Evolutionary conservation across 2,888 invertebrate species (phyloP).

Genomic region (Lypha dubia): DNA sequence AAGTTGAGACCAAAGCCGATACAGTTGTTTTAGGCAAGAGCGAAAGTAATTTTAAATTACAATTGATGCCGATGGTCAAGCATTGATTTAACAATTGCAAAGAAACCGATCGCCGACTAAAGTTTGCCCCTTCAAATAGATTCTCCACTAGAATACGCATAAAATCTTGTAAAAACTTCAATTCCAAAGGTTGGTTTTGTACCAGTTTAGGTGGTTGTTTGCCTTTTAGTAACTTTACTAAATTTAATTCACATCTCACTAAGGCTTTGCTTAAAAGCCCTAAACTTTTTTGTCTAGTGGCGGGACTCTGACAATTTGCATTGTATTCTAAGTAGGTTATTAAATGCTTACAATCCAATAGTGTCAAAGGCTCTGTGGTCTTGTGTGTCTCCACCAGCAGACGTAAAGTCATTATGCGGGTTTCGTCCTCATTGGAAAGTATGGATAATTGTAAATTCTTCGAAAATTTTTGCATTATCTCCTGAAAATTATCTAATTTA

Average conservation of each 20-base stretch:
- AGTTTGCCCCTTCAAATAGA: slow-evolving; percentile 87
- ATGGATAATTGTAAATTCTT: slow-evolving; percentile 85
- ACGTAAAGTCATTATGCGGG: slow-evolving; percentile 87
- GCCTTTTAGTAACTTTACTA: slow-evolving; percentile 75
- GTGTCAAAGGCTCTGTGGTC: slow-evolving; percentile 87
- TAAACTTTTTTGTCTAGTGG: slow-evolving; percentile 87
- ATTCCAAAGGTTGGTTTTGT: slow-evolving; percentile 79
- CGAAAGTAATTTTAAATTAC: slow-evolving; percentile 76
- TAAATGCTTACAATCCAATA: slow-evolving; percentile 87
- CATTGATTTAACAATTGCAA: slow-evolving; percentile 85
- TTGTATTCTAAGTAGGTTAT: slow-evolving; percentile 87
- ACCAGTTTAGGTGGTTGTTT: slow-evolving; percentile 59
- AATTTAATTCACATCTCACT: slow-evolving; percentile 84
- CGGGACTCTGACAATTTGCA: slow-evolving; percentile 87
- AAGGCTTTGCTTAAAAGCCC: slow-evolving; percentile 87
- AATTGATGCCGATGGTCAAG: slow-evolving; percentile 76
- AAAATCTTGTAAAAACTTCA: slow-evolving; percentile 84
- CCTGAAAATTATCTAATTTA: slow-evolving; percentile 73
- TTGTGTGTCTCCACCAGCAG: slow-evolving; percentile 90
- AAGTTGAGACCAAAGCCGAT: slow-evolving; percentile 81
- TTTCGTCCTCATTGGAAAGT: slow-evolving; percentile 84
- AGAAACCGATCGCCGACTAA: slow-evolving; percentile 85
- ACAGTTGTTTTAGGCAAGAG: slow-evolving; percentile 77
- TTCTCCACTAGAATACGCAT: slow-evolving; percentile 85
- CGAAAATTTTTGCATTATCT: slow-evolving; percentile 84